Percentiles rank a stretch among this genome's conserved stretches.
These are phyloP conservation scores for Aproaerema taeniolella DNA, from an alignment of 2,888 invertebrate genomes.

Conservation along the genomic window DNA sequence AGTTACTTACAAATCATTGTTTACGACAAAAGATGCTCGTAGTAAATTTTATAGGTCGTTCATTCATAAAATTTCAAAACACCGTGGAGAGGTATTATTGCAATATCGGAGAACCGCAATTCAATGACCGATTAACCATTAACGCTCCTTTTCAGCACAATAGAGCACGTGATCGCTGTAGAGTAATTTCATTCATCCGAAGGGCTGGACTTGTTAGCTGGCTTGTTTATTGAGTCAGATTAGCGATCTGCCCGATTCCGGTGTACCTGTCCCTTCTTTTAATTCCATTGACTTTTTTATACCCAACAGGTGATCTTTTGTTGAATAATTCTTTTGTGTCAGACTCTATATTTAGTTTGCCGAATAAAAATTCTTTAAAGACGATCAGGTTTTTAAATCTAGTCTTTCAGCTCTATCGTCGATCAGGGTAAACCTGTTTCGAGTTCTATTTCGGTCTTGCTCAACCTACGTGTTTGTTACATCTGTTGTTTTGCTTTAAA, in stretches of 20 bases:
- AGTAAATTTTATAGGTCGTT: constrained; percentile 16
- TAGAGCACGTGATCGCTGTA: constrained; percentile 56
- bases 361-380: no score
- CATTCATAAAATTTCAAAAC: constrained; percentile 65
- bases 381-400: no score
- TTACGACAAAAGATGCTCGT: no score
- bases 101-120: constrained; percentile 47
- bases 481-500: no score
- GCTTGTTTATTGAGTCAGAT: constrained; percentile 31
- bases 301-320: neutral
- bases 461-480: no score
- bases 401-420: no score
- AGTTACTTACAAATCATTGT: no score
- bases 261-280: constrained; percentile 21
- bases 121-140: constrained; percentile 65
- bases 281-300: constrained; percentile 20
- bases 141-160: constrained; percentile 57
- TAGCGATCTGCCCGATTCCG: constrained; percentile 26
- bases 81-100: no score
- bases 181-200: constrained; percentile 57
- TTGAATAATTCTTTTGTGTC: neutral
- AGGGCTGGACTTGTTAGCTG: constrained; percentile 39
- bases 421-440: no score
- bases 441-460: no score
- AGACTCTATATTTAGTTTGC: neutral